These are phyloP conservation scores for Cerceris rybyensis DNA, from an alignment of 2,888 invertebrate species.

Conservation along the genomic window DNA sequence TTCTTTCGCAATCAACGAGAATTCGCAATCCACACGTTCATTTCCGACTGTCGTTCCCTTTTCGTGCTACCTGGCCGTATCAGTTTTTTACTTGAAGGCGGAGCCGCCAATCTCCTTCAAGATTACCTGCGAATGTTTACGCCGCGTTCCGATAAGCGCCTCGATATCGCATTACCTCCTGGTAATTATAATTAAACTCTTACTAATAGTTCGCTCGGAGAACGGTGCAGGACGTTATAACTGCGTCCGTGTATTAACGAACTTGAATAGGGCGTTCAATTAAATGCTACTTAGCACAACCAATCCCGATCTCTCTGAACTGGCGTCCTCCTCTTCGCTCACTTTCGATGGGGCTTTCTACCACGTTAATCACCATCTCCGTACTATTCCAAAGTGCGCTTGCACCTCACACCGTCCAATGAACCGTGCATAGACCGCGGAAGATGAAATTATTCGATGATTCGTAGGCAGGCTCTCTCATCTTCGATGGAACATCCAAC, in stretches of 20 bases:
- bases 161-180: constrained; percentile 58
- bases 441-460: constrained; percentile 68
- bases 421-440: constrained; percentile 47
- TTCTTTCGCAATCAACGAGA: constrained; percentile 7
- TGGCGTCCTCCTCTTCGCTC: constrained; percentile 18
- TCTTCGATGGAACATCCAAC: constrained; percentile 47
- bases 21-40: neutral
- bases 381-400: constrained; percentile 29
- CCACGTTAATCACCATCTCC: constrained; percentile 69
- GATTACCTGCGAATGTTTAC: constrained; percentile 67
- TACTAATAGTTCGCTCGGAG: constrained; percentile 69
- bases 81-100: neutral
- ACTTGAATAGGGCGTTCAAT: constrained; percentile 77
- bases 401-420: constrained; percentile 23
- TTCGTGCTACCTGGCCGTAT: constrained; percentile 5
- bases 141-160: constrained; percentile 53
- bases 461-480: constrained; percentile 34
- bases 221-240: constrained; percentile 63
- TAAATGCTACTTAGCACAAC: constrained; percentile 76
- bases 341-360: constrained; percentile 42
- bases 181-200: constrained; percentile 75
- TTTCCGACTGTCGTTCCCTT: constrained; percentile 2
- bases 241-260: constrained; percentile 73
- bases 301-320: constrained; percentile 35
- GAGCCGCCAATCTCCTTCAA: constrained; percentile 1